Percentiles rank a stretch among this genome's conserved stretches.
Conservation (phyloP, 2,113 vertebrate genomes). For the Sterna hirundo region DNA sequence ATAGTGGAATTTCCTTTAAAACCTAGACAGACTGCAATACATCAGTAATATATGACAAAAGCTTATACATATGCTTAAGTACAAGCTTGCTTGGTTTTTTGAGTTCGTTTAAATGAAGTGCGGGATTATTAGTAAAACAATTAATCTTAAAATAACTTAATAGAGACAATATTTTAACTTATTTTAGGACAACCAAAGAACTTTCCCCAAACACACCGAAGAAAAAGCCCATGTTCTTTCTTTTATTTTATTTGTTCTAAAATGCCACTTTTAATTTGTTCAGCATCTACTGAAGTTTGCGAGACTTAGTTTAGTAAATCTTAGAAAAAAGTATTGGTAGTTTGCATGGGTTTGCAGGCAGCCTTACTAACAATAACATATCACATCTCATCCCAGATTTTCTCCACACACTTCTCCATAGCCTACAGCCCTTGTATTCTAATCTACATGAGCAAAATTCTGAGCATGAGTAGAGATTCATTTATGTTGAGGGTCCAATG, state of each 20-base stretch:
- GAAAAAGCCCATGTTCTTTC: not conserved
- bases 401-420: not conserved
- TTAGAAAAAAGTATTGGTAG: not conserved
- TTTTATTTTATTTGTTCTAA: not conserved
- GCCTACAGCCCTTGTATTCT: not conserved
- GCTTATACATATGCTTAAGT: not conserved
- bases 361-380: not conserved
- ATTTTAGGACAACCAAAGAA: not conserved
- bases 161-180: not conserved
- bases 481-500: rapidly evolving
- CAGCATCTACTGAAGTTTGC: not conserved
- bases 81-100: not conserved
- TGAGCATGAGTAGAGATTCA: not conserved
- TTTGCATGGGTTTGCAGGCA: not conserved
- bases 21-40: not conserved
- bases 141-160: not conserved
- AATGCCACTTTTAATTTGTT: not conserved
- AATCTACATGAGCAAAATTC: not conserved
- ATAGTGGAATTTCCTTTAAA: not conserved
- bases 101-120: not conserved
- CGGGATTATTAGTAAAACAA: not conserved
- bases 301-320: not conserved
- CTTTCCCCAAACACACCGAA: not conserved
- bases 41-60: not conserved
- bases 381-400: not conserved